Conservation (phyloP, 2,113 vertebrate species). For the Rana temporaria region DNA sequence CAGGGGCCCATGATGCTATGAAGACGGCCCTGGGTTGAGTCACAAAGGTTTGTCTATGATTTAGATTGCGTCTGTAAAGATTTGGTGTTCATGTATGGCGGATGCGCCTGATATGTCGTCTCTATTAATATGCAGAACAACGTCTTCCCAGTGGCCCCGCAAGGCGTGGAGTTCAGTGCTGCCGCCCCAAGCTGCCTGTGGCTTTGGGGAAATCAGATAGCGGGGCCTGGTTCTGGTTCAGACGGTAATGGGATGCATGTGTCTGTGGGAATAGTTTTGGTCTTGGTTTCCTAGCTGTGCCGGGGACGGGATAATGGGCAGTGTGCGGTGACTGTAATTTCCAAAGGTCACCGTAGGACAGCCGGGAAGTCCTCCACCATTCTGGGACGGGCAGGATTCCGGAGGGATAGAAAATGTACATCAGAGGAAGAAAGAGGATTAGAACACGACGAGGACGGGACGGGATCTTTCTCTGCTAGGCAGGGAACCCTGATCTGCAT, state of each 20-base stretch:
- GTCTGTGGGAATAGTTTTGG: slow-evolving; percentile 48
- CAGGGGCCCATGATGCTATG: too few species aligned
- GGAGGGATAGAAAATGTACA: background rate
- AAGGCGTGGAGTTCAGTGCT: slow-evolving; percentile 23
- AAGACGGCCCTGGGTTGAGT: too few species aligned
- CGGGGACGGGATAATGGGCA: slow-evolving; percentile 51
- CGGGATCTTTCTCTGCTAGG: too few species aligned
- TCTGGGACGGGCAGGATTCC: slow-evolving; percentile 32
- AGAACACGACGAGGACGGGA: too few species aligned
- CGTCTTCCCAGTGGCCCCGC: slow-evolving; percentile 5
- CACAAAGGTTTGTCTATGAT: too few species aligned
- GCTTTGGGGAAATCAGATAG: slow-evolving; percentile 52
- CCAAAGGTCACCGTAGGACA: slow-evolving; percentile 52
- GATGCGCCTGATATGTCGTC: background rate
- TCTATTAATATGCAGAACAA: background rate
- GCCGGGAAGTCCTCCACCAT: slow-evolving; percentile 25
- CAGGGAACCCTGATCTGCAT: too few species aligned
- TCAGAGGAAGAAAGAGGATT: background rate
- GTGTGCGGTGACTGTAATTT: slow-evolving; percentile 47
- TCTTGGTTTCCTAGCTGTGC: slow-evolving; percentile 50
- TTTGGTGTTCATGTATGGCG: background rate
- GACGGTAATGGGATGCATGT: slow-evolving; percentile 53
- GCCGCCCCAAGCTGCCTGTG: slow-evolving; percentile 47
- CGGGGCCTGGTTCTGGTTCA: slow-evolving; percentile 43
- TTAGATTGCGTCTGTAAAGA: too few species aligned